Evolutionary conservation across 2,888 invertebrate species (phyloP), one percentile per base, ranked within the genome.

Genomic region (Thecocarcelia acutangulata): DNA sequence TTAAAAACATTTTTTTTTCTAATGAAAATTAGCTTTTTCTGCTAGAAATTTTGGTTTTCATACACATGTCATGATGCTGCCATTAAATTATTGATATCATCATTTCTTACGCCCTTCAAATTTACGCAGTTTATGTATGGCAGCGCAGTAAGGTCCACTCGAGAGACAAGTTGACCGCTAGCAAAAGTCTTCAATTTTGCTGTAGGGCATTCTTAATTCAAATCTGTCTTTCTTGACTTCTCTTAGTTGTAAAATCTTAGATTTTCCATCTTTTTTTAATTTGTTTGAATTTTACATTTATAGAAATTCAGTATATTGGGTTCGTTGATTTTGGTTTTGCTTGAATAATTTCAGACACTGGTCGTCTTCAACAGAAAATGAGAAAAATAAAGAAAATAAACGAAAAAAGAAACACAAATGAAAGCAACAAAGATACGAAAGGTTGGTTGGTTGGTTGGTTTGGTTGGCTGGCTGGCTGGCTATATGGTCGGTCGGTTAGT

Each of bases 311-410:
- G 48, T 56, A 68, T 77, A 77, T 81, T 59, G 64, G 78, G 78
- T 82, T 75, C 82, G 74, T 70, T 78, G 70, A 78, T 73, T 74
- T 78, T 66, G 78, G 78, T 78, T 78, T 74, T 78, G 74, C 78
- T 82, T 82, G 74, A 78, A 75, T 70, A 68, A 78, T 70, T 78
- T 82, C 64, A 64, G 59, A 78, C 70, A 61, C 74, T 63, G 59
- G 56, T 28, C 52, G 66, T 78, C 74, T 56, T 64, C n/a, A 58
- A 37, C 33, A 64, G 40, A 61, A 46, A 74, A 37, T 21, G 12
- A 12, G 21, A 68, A 54, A 63, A 56, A 42, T 5, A 11, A 52
- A n/a, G 15, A 52, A 37, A 13, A 17, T 17, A 1, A 5, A 17
- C 2, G 19, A 17, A 3, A 12, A 40, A 40, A 40, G 4, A 21